Base-by-base conservation (phyloP, 2,797 vertebrate species). In the Rhabdophis nuchalis region DNA sequence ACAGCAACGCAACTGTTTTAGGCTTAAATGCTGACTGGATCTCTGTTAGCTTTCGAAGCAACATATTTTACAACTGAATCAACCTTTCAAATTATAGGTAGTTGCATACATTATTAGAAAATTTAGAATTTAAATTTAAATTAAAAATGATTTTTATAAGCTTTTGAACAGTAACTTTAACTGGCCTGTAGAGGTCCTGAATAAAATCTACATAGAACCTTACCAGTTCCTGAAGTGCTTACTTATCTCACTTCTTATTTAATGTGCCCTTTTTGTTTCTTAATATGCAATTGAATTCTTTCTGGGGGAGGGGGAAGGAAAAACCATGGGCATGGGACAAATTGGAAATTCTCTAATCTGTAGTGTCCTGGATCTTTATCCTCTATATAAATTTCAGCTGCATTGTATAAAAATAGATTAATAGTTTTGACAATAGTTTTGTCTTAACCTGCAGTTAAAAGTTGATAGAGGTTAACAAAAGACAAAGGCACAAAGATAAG, bases 361-460 rank as follows among this genome's bases (percentile, higher is more conserved):
- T 5, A 68, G 64, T 32, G 64, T 32, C 14, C 64, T 68, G 64
- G n/a, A 32, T 32, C 3, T 77, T 77, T 77, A 41, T 77, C 32
- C 72, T 77, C 18, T 41, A 23, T 23, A 77, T 77, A 77, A 41
- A 23, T 11, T 77, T 77, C 72, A 77, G 36, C 4, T 46, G 36
- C 9, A 18, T 46, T 46, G 23, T 25, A 46, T 82, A 82, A 82
- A 82, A 82, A 41, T 46, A 25, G 72, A 82, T 82, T 25, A 23
- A 32, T 32, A 72, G 64, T 72, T 72, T 32, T 72, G 64, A 36
- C n/a, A 29, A 57, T 57, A 91, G 60, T 91, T 68, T 20, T 88
- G 12, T 2, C 87, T 86, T 82, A 88, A 18, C 50, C 87, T 93
- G 68, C 89, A 52, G 3, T 88, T 77, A 90, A 91, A 95, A 93